These are phyloP conservation scores for Anguilla japonica DNA, from an alignment of 2,113 vertebrate species.

Conservation along the genomic window DNA sequence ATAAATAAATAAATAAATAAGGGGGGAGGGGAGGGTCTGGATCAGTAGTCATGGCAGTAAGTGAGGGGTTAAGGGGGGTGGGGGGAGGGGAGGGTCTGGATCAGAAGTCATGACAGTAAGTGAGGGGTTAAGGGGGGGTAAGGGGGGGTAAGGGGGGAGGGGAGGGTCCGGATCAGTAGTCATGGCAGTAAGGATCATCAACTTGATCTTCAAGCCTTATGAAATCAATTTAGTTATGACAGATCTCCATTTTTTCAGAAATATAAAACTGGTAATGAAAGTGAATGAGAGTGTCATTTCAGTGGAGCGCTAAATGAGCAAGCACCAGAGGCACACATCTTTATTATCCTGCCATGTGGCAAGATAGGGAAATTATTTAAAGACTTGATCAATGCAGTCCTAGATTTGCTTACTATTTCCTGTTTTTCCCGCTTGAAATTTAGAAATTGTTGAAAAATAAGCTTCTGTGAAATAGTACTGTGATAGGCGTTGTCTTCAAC, in stretches of 20 bases:
- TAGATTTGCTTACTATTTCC: background rate
- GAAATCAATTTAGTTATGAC: slow-evolving; percentile 44
- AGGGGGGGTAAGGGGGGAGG: no score
- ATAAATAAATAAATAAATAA: no score
- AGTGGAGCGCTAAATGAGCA: slow-evolving; percentile 31
- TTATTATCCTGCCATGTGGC: slow-evolving; percentile 32
- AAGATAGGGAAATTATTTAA: background rate
- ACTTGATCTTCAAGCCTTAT: slow-evolving; percentile 52
- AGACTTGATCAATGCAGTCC: background rate
- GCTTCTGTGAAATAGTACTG: background rate
- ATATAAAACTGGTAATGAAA: slow-evolving; percentile 5
- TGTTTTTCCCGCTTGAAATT: background rate
- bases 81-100: no score
- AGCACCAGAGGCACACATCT: background rate
- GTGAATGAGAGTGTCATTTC: slow-evolving; percentile 39
- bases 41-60: no score
- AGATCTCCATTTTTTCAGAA: slow-evolving; percentile 32
- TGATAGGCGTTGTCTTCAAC: no score
- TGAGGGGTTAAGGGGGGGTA: no score
- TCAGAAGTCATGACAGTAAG: slow-evolving; percentile 25
- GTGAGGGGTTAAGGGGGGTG: no score
- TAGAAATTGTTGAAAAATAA: background rate
- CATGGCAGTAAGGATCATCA: slow-evolving; percentile 44
- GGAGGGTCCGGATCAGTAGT: no score
- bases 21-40: no score